Evolutionary conservation across 2,888 invertebrate genomes (phyloP).

Genomic region (Limulus polyphemus): DNA sequence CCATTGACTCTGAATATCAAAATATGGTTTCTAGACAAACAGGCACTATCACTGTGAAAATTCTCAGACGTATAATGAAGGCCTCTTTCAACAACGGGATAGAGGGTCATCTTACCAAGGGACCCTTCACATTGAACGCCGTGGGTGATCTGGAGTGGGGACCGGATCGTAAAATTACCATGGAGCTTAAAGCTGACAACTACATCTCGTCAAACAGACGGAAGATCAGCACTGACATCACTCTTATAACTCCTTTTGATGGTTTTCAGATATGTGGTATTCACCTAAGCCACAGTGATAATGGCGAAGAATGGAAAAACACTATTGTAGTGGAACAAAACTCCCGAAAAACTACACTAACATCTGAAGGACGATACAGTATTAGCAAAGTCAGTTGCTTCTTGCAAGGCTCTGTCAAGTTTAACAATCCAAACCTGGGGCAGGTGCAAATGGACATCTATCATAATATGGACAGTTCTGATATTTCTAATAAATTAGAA

Average conservation of each 20-base stretch:
- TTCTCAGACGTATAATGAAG: constrained; percentile 9
- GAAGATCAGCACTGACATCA: constrained; percentile 7
- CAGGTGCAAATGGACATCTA: background rate
- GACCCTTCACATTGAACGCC: constrained; percentile 10
- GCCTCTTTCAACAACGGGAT: constrained; percentile 9
- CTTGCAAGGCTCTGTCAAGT: constrained; percentile 4
- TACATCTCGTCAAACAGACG: constrained; percentile 5
- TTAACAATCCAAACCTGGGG: constrained; percentile 4
- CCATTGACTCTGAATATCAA: constrained; percentile 11
- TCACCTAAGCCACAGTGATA: constrained; percentile 9
- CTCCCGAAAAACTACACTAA: constrained; percentile 7
- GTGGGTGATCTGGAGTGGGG: constrained; percentile 13
- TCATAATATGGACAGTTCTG: background rate
- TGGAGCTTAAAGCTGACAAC: constrained; percentile 4
- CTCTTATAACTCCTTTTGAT: constrained; percentile 12
- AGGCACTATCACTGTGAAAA: constrained; percentile 10
- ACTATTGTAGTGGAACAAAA: constrained; percentile 8
- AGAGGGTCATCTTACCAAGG: constrained; percentile 11
- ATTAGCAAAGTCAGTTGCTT: background rate
- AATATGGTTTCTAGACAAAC: constrained; percentile 9
- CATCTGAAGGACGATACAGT: constrained; percentile 10
- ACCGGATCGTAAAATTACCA: constrained; percentile 8
- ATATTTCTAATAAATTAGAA: background rate
- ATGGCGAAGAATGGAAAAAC: constrained; percentile 16
- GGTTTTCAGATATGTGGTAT: constrained; percentile 13